Evolutionary conservation across 2,113 vertebrate genomes (phyloP).

Genomic region (Pituophis catenifer): DNA sequence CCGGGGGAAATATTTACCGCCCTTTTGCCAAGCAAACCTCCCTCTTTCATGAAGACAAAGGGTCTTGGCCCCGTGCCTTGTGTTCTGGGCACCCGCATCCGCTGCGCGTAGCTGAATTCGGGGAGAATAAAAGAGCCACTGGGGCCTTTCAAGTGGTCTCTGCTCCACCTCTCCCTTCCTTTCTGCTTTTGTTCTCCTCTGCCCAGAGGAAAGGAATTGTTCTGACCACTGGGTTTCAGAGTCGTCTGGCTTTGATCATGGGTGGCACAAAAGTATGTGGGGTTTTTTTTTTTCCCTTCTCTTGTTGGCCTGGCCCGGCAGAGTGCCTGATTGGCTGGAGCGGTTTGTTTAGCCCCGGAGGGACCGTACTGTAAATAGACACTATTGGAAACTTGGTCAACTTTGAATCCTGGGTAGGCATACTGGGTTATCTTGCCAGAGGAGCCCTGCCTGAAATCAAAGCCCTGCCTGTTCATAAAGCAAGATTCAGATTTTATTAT

Average conservation of each 20-base stretch:
- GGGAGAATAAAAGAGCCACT: neutral
- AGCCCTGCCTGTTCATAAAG: neutral
- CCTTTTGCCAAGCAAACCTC: constrained; percentile 1
- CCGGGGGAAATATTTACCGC: constrained; percentile 31
- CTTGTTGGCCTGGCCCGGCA: neutral
- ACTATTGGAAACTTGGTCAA: neutral
- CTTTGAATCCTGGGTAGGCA: neutral
- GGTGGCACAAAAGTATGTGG: neutral
- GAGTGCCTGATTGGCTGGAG: neutral
- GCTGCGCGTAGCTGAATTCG: neutral
- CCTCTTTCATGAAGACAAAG: constrained; percentile 17
- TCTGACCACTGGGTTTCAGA: neutral
- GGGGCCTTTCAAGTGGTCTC: constrained; percentile 4
- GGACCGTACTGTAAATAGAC: neutral
- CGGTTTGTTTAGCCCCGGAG: neutral
- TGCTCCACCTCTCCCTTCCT: neutral
- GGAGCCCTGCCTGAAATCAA: neutral
- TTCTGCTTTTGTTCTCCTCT: neutral
- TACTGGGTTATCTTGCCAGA: neutral
- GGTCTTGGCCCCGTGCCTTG: neutral
- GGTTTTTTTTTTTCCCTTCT: neutral
- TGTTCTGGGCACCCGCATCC: constrained; percentile 1
- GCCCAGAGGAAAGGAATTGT: neutral
- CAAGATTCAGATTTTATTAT: neutral
- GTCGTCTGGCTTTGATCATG: constrained; percentile 14